Evolutionary conservation across 2,797 vertebrate species (phyloP).

Genomic region (Zenarchopterus dispar): DNA sequence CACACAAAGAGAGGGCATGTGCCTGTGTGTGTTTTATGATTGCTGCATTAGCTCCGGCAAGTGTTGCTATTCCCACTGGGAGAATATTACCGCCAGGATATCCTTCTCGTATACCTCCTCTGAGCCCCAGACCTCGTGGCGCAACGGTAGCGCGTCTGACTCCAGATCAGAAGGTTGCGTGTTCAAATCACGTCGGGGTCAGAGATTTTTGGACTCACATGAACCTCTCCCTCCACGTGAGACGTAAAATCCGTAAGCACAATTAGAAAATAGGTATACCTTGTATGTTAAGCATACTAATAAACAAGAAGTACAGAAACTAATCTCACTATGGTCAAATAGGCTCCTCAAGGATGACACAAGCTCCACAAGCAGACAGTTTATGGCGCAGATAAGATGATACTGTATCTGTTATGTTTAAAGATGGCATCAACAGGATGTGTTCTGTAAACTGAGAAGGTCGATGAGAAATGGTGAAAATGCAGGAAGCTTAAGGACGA

Average conservation of each 20-base stretch:
- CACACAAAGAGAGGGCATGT: slow-evolving; percentile 20
- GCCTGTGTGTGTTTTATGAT: slow-evolving; percentile 46
- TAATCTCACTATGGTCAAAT: too few species aligned
- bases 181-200: slow-evolving; percentile 75
- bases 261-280: too few species aligned
- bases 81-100: neutral
- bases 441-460: slow-evolving; percentile 33
- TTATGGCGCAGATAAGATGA: too few species aligned
- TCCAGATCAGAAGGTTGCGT: slow-evolving; percentile 75
- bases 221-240: too few species aligned
- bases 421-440: slow-evolving; percentile 26
- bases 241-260: too few species aligned
- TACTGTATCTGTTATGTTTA: slow-evolving; percentile 3
- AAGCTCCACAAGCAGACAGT: too few species aligned
- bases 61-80: slow-evolving; percentile 54
- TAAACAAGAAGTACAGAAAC: too few species aligned
- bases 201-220: slow-evolving; percentile 24
- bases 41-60: slow-evolving; percentile 30
- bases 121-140: slow-evolving; percentile 55
- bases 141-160: slow-evolving; percentile 73
- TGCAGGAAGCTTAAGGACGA: neutral
- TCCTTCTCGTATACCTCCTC: neutral
- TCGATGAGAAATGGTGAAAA: slow-evolving; percentile 8
- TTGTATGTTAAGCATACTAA: too few species aligned
- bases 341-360: too few species aligned